Evolutionary conservation across 2,888 invertebrate genomes (phyloP), one percentile per base, ranked within the genome.

Genomic region (Eupithecia inturbata): DNA sequence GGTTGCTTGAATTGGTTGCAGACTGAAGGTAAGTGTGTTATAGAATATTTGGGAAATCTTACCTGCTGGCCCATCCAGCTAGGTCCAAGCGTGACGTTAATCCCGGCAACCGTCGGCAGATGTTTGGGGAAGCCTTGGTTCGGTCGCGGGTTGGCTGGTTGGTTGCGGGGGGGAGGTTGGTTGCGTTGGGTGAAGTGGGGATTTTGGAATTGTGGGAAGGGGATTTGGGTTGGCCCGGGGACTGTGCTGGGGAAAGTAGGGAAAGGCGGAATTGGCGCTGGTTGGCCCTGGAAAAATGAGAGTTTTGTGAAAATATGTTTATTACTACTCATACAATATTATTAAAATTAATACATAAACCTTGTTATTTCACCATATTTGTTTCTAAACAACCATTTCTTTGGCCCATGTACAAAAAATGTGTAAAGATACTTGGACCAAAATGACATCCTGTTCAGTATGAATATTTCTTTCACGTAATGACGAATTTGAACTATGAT

Each of bases 161-260:
- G 74, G 49, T 33, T 69, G 49, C 62, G 67, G 49, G 63, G 67
- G 49, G 63, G 33, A 64, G 79, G 68, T 75, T 78, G 84, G 81
- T 84, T 85, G 74, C 83, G 87, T 39, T 82, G 82, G 39, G 84
- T 84, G 82, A 86, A 88, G 77, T 86, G 88, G 0, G 88, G 88
- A 75, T 86, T 87, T 49, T 86, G 85, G 85, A 88, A 89, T 73
- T 87, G 87, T 2, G 91, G 91, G 84, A 84, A 87, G 1, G 90
- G 92, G 28, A 89, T 83, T 71, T 88, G 89, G 39, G 82, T 83
- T n/a, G 87, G 85, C 0, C 83, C 86, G n/a, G 83, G 87, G 0
- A 39, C 73, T 41, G 69, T 22, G 82, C 85, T 85, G 0, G 88
- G 87, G 83, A 91, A 89, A n/a, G 83, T 80, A 2, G 91, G 89